These are phyloP conservation scores for Cossypha niveicapilla DNA, from an alignment of 2,797 vertebrate genomes.

Conservation along the genomic window DNA sequence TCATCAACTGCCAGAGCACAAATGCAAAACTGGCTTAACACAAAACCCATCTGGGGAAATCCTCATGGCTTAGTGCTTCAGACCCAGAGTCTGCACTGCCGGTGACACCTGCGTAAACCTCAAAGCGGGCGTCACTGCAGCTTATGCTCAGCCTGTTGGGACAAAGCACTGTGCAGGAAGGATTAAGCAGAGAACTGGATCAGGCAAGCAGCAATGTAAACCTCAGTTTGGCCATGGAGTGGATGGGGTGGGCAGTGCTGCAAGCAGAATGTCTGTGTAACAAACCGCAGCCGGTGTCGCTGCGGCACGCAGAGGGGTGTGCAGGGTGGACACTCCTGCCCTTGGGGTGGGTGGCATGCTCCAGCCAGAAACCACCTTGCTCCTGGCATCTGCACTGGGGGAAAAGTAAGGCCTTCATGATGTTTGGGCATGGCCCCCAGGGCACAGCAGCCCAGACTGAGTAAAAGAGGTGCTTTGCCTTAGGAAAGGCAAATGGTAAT, in stretches of 20 bases:
- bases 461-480: not conserved
- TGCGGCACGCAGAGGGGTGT: not conserved
- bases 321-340: not conserved
- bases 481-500: not conserved
- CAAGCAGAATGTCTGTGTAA: not conserved
- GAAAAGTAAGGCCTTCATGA: not conserved
- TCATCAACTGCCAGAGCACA: not conserved
- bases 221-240: not conserved
- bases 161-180: not conserved
- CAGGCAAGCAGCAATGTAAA: not conserved
- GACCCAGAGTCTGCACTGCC: not conserved
- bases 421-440: not conserved
- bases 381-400: not conserved
- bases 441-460: not conserved
- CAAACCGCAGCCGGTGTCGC: not conserved
- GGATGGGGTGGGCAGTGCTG: not conserved
- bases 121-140: not conserved
- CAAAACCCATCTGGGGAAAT: not conserved
- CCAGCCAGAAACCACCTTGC: not conserved
- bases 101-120: not conserved
- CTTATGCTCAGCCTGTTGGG: not conserved
- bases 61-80: not conserved
- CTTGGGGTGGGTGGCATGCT: not conserved
- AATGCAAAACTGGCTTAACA: not conserved
- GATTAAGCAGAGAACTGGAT: conserved; percentile 3